Base-by-base conservation (phyloP, 2,797 vertebrate species). In the Eulemur mongoz region DNA sequence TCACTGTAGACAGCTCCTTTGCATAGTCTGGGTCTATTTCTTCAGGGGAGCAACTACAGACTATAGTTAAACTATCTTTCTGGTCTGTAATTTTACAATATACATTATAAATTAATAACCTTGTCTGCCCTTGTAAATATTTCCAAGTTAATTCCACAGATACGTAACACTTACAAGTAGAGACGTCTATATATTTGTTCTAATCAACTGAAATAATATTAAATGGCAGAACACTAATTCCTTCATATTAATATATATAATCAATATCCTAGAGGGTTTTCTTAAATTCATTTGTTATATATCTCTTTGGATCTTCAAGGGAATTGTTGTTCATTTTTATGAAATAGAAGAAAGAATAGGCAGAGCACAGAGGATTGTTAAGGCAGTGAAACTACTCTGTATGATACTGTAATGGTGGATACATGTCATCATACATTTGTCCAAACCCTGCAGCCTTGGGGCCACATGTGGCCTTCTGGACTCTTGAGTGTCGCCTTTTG, bases 51-150 rank as follows among this genome's bases (percentile, higher is more conserved):
- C 32, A 88, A 35, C 65, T 61, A 50, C 18, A 78, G 10, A 10
- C 23, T 80, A 48, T 10, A 54, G 69, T 48, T 91, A 61, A 84
- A 32, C 82, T 32, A 59, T 65, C 38, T 69, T 85, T 75, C 54
- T 35, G 27, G 8, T 23, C 67, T 76, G 17, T 67, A 84, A 69
- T 75, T 96, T 67, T 91, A 18, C 69, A 79, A 27, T 30, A 5
- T 65, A 91, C 84, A 82, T 82, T 87, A 82, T 79, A 94, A 95
- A 89, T 91, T 35, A 94, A 22, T 57, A 78, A 61, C 25, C 14
- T 82, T 43, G 8, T 48, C n/a, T 81, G 38, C 43, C 54, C 63
- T 27, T 85, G 7, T 52, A 76, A 73, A 75, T 85, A 30, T 86
- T 67, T 67, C 72, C 38, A 78, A 83, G 25, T 85, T 67, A 94